phyloP scores from a whole-genome alignment of 2,888 invertebrate species.

The Antheraea assamensis region DNA sequence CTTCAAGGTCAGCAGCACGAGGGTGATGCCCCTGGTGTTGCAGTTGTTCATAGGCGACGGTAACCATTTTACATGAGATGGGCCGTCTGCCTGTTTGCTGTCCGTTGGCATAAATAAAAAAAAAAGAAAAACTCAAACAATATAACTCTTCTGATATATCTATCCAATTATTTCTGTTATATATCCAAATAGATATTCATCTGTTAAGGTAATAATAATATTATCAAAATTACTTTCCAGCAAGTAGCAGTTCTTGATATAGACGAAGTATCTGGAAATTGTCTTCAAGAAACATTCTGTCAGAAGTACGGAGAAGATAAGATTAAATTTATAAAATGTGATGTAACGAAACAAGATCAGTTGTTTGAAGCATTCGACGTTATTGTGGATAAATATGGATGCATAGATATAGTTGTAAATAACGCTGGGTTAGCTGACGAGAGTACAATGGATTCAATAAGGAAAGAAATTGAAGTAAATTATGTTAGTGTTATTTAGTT shows the following conservation, averaged over 20 bases:
- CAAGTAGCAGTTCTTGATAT: constrained; percentile 48
- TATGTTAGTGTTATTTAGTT: constrained; percentile 36
- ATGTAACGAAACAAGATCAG: constrained; percentile 45
- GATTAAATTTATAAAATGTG: constrained; percentile 49
- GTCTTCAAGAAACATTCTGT: constrained; percentile 42
- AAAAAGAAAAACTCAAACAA: no score
- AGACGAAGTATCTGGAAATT: constrained; percentile 36
- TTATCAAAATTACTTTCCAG: constrained; percentile 28
- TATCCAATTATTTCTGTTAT: no score
- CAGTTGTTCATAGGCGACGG: no score
- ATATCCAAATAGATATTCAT: no score
- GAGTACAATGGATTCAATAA: constrained; percentile 29
- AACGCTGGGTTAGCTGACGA: constrained; percentile 53
- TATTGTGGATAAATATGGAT: constrained; percentile 34
- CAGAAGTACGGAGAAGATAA: constrained; percentile 37
- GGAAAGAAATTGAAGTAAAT: constrained; percentile 45
- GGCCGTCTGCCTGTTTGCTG: no score
- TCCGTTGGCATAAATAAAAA: no score
- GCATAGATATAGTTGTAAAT: constrained; percentile 50
- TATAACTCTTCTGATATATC: no score
- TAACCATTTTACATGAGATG: no score
- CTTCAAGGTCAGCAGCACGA: no score
- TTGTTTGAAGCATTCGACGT: constrained; percentile 39
- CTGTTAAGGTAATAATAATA: no score
- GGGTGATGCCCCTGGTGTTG: no score